Base-by-base conservation (phyloP, 2,888 invertebrate species). In the Acheta domesticus region DNA sequence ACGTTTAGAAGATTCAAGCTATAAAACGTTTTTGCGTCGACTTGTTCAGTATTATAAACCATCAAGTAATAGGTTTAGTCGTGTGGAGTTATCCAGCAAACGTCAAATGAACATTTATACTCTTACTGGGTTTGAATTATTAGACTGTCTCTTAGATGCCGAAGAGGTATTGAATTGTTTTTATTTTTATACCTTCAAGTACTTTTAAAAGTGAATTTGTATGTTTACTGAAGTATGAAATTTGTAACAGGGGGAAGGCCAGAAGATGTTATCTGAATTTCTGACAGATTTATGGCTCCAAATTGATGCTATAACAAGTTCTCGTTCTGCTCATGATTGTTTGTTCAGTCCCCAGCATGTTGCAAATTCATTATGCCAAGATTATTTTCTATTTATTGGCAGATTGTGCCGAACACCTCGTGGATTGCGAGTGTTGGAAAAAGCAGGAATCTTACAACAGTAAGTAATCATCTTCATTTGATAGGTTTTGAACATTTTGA, bases 321-420 rank as follows among this genome's bases (percentile, higher is more conserved):
- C 93, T 2, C 90, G 92, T 83, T 93, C 93, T 83, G 94, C 95
- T 0, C 95, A 96, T 85, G 96, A 96, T 85, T 95, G 95, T 83
- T 88, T 96, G 23, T 94, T 96, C 84, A 95, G 95, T 86, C 96
- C 96, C 1, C 93, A 94, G 83, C 94, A 94, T 86, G 93, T 96
- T 91, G 91, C 92, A 83, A 95, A 93, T 84, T 96, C 97, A 0
- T 93, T 96, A 88, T 95, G 96, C 86, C 97, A 97, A 86, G 94
- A 94, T 89, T 98, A 98, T 89, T 98, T 98, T 87, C 90, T 98
- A 76, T 95, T 97, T 86, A 92, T 98, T 82, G 98, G 98, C 0
- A 93, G 96, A 83, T 90, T 98, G 48, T 87, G 88, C 49, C 80
- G 79, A 11, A 80, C 79, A 36, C 82, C 82, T 16, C 85, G 85